These are phyloP conservation scores for Zonitis immaculata DNA, from an alignment of 2,888 invertebrate genomes.

Conservation along the genomic window DNA sequence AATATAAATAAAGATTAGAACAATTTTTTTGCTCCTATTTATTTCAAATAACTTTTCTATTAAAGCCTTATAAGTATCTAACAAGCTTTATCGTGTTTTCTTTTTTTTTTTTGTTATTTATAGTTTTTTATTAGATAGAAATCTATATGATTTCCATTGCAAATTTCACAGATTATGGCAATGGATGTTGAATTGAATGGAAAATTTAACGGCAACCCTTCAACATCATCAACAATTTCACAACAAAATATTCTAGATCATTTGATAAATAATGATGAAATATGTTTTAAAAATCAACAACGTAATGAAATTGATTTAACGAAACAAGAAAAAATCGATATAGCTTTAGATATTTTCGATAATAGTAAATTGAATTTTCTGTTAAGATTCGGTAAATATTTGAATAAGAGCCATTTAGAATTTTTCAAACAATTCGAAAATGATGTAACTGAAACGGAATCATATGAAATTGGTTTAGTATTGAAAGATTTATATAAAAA, in stretches of 20 bases:
- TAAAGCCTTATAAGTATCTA: neutral
- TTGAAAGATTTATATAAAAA: slow-evolving; percentile 56
- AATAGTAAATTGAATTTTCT: slow-evolving; percentile 69
- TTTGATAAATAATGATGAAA: slow-evolving; percentile 57
- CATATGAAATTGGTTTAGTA: slow-evolving; percentile 60
- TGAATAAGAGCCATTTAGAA: slow-evolving; percentile 63
- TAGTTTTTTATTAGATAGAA: slow-evolving; percentile 1
- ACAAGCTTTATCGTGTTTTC: neutral
- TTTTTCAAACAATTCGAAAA: slow-evolving; percentile 57
- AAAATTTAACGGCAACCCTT: slow-evolving; percentile 1
- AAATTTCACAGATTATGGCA: slow-evolving; percentile 13
- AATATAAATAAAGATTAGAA: neutral
- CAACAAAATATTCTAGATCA: slow-evolving; percentile 57
- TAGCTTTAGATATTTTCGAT: slow-evolving; percentile 61
- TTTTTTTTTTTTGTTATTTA: neutral
- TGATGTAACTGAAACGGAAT: slow-evolving; percentile 35
- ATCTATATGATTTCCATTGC: neutral
- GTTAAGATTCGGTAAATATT: slow-evolving; percentile 68
- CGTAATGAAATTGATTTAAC: slow-evolving; percentile 70
- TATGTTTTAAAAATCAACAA: slow-evolving; percentile 79
- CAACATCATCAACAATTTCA: slow-evolving; percentile 2
- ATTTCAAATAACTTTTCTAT: neutral
- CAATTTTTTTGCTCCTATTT: too few relatives aligned
- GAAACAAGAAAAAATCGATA: slow-evolving; percentile 62
- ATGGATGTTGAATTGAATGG: slow-evolving; percentile 13